Percentiles rank a stretch among this genome's conserved stretches.
Conservation (phyloP, 2,888 invertebrate genomes). For the Glyphotaelius pellucidus region DNA sequence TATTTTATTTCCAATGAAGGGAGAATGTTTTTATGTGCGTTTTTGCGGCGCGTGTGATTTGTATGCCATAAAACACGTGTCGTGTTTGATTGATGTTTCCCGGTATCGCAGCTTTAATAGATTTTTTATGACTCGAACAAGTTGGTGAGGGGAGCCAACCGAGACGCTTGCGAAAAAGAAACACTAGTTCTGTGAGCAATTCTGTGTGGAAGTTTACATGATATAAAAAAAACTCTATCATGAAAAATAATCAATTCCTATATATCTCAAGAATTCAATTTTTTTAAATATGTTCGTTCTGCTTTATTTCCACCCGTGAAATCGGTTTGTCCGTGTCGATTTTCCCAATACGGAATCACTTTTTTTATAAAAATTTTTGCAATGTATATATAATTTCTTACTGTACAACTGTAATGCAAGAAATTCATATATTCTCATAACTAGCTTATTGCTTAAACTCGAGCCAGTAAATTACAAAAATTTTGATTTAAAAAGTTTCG, state of each 20-base stretch:
- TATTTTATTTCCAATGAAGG: not conserved
- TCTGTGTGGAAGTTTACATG: not conserved
- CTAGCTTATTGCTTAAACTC: too few species aligned
- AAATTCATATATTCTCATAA: too few species aligned
- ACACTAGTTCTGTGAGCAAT: not conserved
- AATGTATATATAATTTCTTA: too few species aligned
- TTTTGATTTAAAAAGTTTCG: too few species aligned
- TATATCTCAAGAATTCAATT: too few species aligned
- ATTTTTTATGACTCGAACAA: constrained; percentile 19
- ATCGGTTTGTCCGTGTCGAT: too few species aligned
- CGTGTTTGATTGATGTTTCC: constrained; percentile 27
- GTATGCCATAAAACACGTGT: constrained; percentile 16
- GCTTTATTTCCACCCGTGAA: too few species aligned
- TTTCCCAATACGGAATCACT: too few species aligned
- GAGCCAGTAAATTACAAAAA: too few species aligned
- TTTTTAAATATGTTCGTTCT: too few species aligned
- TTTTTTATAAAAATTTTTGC: too few species aligned
- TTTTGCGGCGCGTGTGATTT: constrained; percentile 12
- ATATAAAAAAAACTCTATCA: not conserved
- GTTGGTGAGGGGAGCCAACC: not conserved
- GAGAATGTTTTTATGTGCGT: not conserved
- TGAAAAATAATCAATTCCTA: not conserved
- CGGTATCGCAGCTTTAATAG: constrained; percentile 11
- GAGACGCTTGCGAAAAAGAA: not conserved
- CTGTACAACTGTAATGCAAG: too few species aligned